Evolutionary conservation across 2,113 vertebrate genomes (phyloP), one percentile per base, ranked within the genome.

Genomic region (Scartelaos histophorus): DNA sequence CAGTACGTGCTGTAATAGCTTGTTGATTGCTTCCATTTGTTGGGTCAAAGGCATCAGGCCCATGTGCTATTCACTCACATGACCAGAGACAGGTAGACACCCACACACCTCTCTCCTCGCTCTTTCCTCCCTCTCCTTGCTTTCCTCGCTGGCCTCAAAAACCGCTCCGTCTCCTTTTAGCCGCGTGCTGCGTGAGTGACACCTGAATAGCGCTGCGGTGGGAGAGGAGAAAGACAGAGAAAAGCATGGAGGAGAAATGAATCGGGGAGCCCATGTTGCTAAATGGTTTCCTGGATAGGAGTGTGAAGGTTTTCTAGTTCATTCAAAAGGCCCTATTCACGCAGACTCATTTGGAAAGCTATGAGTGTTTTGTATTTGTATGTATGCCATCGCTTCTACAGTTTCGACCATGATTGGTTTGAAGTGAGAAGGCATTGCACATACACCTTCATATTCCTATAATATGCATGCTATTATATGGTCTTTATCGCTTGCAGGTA

Each of bases 21-120:
- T 86, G 80, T 76, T 87, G 83, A 88, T 88, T 87, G 83, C 83
- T 74, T 79, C 83, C 77, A 85, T 87, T 90, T 88, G 69, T 80
- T 75, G 51, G 71, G 74, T 69, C 9, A 76, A 79, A 85, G 77
- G 69, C 71, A 61, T 72, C 75, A 62, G 58, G 70, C 65, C 64
- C 69, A 71, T 76, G 64, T 75, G 64, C 66, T 76, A 78, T 80
- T 76, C 71, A 69, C 77, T 69, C 62, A 73, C 70, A 70, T 67
- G 43, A 35, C 57, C 70, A 64, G 34, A 54, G n/a, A 74, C 65
- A 75, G 29, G n/a, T 47, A 74, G 35, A 15, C 69, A 43, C 24
- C 38, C 74, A 38, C 61, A 64, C 54, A 6, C 56, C 38, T 7
- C 45, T 3, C 24, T 12, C 43, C 47, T 51, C 47, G 17, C 47